Evolutionary conservation across 2,888 invertebrate species (phyloP).

Genomic region (Drosophila phalerata): DNA sequence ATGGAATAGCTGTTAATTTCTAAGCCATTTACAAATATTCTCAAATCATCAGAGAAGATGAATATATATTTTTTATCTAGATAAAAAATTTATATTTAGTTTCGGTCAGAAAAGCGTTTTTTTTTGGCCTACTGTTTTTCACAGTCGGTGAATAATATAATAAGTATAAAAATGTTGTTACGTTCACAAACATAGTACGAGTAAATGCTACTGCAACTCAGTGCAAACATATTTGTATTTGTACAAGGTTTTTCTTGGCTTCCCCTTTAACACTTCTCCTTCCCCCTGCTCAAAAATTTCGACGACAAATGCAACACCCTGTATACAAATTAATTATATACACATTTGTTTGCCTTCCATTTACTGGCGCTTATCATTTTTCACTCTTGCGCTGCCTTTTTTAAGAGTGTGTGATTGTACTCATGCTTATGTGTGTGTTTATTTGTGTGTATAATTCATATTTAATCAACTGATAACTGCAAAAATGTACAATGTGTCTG

Average conservation of each 20-base stretch:
- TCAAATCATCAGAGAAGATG: too few species aligned
- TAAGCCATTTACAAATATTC: too few species aligned
- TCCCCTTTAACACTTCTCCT: background rate
- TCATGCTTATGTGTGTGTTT: conserved; percentile 27
- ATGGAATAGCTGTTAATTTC: too few species aligned
- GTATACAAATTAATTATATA: conserved; percentile 38
- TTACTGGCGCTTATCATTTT: conserved; percentile 74
- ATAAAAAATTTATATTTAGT: background rate
- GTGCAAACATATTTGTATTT: conserved; percentile 3
- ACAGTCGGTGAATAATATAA: too few species aligned
- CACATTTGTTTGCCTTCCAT: conserved; percentile 37
- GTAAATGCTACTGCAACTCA: background rate
- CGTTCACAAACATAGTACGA: background rate
- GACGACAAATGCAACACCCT: conserved; percentile 54
- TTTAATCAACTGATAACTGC: conserved; percentile 79
- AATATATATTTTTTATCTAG: background rate
- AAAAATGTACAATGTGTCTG: conserved; percentile 43
- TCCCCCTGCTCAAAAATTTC: background rate
- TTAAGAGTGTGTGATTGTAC: conserved; percentile 9
- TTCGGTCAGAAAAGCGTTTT: too few species aligned
- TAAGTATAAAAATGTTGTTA: background rate
- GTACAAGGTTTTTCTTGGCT: conserved; percentile 4
- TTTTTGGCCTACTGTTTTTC: too few species aligned
- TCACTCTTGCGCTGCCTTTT: conserved; percentile 29
- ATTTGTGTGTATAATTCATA: conserved; percentile 76